phyloP scores from a whole-genome alignment of 2,888 invertebrate genomes.

The Drosophila mimetica region DNA sequence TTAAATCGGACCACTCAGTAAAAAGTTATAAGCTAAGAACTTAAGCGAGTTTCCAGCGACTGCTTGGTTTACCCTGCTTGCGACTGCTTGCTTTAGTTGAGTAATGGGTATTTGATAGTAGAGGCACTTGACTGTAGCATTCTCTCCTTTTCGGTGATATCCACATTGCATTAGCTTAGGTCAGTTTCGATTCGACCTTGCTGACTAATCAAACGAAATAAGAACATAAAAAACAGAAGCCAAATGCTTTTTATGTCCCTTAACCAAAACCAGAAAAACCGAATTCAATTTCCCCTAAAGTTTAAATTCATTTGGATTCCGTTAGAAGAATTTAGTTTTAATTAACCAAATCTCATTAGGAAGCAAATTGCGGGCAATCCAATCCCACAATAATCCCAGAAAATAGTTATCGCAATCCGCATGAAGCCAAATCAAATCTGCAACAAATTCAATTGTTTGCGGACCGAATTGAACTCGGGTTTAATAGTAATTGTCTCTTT shows the following conservation, averaged over 20 bases:
- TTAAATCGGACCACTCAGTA: too few species aligned
- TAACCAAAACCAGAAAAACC: neutral
- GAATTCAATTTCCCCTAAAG: constrained; percentile 9
- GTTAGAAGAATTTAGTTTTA: constrained; percentile 19
- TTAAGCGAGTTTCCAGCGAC: too few species aligned
- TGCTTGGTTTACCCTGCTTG: too few species aligned
- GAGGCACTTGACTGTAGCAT: too few species aligned
- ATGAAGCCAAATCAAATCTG: constrained; percentile 42
- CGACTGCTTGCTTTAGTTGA: too few species aligned
- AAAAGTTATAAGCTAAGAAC: too few species aligned
- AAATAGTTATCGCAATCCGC: constrained; percentile 36
- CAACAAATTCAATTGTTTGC: constrained; percentile 38
- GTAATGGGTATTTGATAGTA: too few species aligned
- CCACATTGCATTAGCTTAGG: too few species aligned
- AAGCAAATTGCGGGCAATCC: constrained; percentile 10
- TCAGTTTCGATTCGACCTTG: constrained; percentile 1
- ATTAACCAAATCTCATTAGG: constrained; percentile 27
- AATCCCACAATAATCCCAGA: constrained; percentile 22
- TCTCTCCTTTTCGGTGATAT: too few species aligned
- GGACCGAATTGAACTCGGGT: constrained; percentile 43
- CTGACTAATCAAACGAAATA: constrained; percentile 2
- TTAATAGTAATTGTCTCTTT: constrained; percentile 47
- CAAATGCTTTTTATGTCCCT: neutral
- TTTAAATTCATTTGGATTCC: constrained; percentile 15
- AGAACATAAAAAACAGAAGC: neutral